phyloP scores from a whole-genome alignment of 1,140 invertebrate genomes.

The Arion vulgaris region DNA sequence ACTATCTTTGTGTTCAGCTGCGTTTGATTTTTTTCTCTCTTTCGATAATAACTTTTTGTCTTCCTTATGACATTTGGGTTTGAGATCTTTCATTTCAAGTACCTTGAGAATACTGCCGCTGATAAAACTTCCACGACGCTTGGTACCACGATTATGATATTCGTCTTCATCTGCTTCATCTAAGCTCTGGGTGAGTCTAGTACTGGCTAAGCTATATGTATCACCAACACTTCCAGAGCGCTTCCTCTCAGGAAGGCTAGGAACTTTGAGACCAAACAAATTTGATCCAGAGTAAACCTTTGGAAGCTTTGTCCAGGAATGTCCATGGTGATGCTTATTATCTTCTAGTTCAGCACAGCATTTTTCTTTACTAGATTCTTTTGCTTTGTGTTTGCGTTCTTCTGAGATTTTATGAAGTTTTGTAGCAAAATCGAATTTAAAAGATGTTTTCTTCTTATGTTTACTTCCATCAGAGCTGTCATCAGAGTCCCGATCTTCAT shows the following conservation, averaged over 20 bases:
- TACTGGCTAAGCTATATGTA: conserved; percentile 34
- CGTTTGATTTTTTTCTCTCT: conserved; percentile 32
- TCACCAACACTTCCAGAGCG: conserved; percentile 67
- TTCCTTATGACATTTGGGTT: conserved; percentile 37
- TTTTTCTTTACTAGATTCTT: conserved; percentile 51
- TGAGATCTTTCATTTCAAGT: conserved; percentile 45
- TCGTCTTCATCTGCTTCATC: conserved; percentile 45
- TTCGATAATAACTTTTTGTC: conserved; percentile 24
- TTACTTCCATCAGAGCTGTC: conserved; percentile 66
- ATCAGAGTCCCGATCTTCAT: conserved; percentile 67
- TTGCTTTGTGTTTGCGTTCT: conserved; percentile 62
- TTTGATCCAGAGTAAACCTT: conserved; percentile 67
- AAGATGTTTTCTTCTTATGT: conserved; percentile 62
- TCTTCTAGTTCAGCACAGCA: conserved; percentile 45
- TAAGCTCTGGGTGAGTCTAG: conserved; percentile 34
- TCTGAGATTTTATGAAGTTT: conserved; percentile 68
- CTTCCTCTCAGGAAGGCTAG: conserved; percentile 58
- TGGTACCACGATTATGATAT: conserved; percentile 20
- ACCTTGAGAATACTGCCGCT: conserved; percentile 49
- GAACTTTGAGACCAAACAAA: conserved; percentile 63
- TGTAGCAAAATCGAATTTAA: conserved; percentile 66
- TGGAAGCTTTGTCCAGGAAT: conserved; percentile 56
- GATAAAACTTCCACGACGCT: conserved; percentile 51
- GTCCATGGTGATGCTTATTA: conserved; percentile 47
- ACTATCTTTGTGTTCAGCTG: not conserved